Conservation (phyloP, 2,888 invertebrate genomes). For the Notodonta dromedarius region DNA sequence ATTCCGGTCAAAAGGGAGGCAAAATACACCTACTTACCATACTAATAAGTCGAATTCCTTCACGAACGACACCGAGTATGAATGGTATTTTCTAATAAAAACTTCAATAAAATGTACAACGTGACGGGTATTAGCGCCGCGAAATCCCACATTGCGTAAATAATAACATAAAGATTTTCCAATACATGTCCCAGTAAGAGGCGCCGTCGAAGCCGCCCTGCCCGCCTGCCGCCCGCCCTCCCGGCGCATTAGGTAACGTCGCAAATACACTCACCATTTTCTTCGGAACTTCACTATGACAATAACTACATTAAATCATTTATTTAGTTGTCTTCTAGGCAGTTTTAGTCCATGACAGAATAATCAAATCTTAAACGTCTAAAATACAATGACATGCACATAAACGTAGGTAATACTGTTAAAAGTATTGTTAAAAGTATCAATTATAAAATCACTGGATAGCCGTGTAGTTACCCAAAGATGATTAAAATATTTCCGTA, state of each 20-base stretch:
- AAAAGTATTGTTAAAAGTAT: too few relatives aligned
- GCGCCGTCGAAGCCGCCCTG: conserved; percentile 27
- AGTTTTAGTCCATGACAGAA: too few relatives aligned
- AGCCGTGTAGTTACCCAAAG: too few relatives aligned
- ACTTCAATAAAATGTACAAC: conserved; percentile 69
- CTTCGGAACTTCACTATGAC: conserved; percentile 19
- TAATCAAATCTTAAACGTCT: too few relatives aligned
- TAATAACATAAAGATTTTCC: conserved; percentile 77
- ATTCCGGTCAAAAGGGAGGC: conserved; percentile 23
- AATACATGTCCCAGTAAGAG: conserved; percentile 68
- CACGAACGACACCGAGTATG: conserved; percentile 50
- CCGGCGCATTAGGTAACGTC: conserved; percentile 29
- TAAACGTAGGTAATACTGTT: too few relatives aligned
- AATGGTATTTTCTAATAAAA: conserved; percentile 75
- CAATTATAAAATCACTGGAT: too few relatives aligned
- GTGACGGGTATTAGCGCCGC: conserved; percentile 70
- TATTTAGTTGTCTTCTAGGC: too few relatives aligned
- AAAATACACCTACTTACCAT: conserved; percentile 31
- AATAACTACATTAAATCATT: background rate
- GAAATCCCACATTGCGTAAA: conserved; percentile 69
- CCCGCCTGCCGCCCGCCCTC: conserved; percentile 15
- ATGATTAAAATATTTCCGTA: too few relatives aligned
- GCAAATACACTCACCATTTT: conserved; percentile 28
- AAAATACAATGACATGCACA: too few relatives aligned
- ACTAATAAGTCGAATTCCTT: conserved; percentile 52